Base-by-base conservation (phyloP, 1,140 invertebrate species). In the Tenebrio molitor region DNA sequence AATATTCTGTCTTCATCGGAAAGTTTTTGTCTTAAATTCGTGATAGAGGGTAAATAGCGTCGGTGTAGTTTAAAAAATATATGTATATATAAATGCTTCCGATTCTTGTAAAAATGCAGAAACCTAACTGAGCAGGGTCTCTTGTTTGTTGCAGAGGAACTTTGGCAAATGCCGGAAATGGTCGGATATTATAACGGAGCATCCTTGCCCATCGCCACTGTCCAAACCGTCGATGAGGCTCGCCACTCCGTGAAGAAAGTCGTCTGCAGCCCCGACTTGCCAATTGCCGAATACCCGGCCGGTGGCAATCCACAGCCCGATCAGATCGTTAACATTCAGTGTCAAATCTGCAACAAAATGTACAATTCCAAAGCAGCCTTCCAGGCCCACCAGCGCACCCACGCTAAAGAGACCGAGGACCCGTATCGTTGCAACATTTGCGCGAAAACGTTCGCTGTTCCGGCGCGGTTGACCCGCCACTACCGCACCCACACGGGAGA, bases 361-460 rank as follows among this genome's bases (percentile, higher is more conserved):
- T 90, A 89, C 73, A 80, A 85, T 3, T 86, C 89, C 46, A 89
- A 89, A 76, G 86, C 80, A 69, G 82, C 88, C 0, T 89, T 87
- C 71, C 88, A 89, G 74, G 87, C 86, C 70, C 89, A 90, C 75
- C 68, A 89, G 15, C 83, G 86, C 65, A 86, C 86, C 1, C 89
- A 90, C 75, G 80, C 84, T n/a, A 88, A 89, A 72, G 85, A 88
- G n/a, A 83, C 64, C 21, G 87, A 89, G 4, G 93, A 94, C 83
- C 92, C 92, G 2, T 95, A 95, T 83, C 89, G 92, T 36, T 98
- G 95, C 83, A 93, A 95, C 81, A 92, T 96, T 68, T 98, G 96
- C 84, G 89, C 91, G 68, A 97, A 97, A 82, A 95, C 94, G 0
- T 97, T 97, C 83, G 92, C 93, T 1, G 95, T 96, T 12, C 94